Evolutionary conservation across 2,888 invertebrate genomes (phyloP).

Genomic region (Trissolcus japonicus): DNA sequence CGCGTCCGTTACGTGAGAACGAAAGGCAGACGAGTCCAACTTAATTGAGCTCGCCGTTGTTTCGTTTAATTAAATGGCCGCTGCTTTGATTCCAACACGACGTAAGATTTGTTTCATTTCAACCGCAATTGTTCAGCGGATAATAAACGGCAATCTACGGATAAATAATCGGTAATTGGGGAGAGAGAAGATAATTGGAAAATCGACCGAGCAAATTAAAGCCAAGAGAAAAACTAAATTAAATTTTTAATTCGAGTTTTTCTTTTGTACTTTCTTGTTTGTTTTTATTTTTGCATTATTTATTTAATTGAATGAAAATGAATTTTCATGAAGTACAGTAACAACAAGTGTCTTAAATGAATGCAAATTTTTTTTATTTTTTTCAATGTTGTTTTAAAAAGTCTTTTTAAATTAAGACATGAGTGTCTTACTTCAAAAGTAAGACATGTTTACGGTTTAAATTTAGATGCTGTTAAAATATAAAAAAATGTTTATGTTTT

Average conservation of each 20-base stretch:
- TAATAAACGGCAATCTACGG: conserved; percentile 25
- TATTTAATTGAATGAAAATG: no score
- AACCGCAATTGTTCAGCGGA: conserved; percentile 26
- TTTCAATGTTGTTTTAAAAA: neutral
- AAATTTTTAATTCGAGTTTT: no score
- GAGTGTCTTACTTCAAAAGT: neutral
- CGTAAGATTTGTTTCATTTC: conserved; percentile 25
- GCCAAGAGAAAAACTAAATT: no score
- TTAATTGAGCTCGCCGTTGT: conserved; percentile 19
- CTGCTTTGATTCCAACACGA: conserved; percentile 1
- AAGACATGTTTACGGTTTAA: neutral
- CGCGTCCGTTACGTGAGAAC: conserved; percentile 52
- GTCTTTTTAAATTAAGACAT: neutral
- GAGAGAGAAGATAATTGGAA: conserved; percentile 7
- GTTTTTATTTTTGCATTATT: no score
- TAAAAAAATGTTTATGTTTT: no score
- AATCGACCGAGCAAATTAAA: no score
- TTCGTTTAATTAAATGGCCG: conserved; percentile 24
- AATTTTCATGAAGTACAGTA: no score
- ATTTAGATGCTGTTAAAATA: neutral
- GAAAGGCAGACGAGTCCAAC: conserved; percentile 39
- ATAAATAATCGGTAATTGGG: conserved; percentile 32
- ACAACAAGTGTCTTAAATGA: no score
- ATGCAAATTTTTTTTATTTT: neutral
- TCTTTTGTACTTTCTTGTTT: no score